Conservation (phyloP, 2,113 vertebrate species). For the Falco punctatus region DNA sequence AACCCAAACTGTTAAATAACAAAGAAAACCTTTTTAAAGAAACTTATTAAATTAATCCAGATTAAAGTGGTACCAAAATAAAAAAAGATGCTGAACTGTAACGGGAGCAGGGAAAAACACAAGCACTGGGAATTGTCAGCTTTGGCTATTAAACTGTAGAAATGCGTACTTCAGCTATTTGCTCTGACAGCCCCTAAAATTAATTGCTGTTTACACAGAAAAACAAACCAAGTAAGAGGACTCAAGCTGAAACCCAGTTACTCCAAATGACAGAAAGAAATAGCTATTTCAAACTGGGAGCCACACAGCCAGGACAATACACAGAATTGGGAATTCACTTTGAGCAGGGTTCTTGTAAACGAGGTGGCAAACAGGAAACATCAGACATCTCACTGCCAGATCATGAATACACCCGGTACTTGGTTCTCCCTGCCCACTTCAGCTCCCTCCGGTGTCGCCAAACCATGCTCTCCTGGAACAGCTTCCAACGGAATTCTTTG, state of each 20-base stretch:
- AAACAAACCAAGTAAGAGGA: not conserved
- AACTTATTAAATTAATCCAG: not conserved
- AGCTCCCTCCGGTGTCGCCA: not conserved
- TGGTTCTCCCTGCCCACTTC: not conserved
- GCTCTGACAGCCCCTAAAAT: not conserved
- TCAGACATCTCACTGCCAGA: not conserved
- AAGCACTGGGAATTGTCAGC: not conserved
- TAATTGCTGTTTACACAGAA: not conserved
- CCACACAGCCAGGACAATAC: not conserved
- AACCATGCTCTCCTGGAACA: constrained; percentile 27
- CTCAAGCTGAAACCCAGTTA: not conserved
- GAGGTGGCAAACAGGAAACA: not conserved
- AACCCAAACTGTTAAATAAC: not conserved
- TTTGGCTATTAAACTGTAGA: not conserved
- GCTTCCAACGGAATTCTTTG: constrained; percentile 70
- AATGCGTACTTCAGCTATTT: not conserved
- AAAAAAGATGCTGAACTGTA: not conserved
- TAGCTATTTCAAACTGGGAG: not conserved
- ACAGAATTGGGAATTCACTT: not conserved
- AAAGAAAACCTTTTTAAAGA: not conserved
- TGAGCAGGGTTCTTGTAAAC: not conserved
- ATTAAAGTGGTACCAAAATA: not conserved
- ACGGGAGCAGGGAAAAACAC: not conserved
- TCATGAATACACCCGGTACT: not conserved
- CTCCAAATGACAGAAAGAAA: not conserved